Percentiles rank a stretch among this genome's conserved stretches.
phyloP scores from a whole-genome alignment of 2,888 invertebrate species.

The Spatulosminthurus flaviceps region DNA sequence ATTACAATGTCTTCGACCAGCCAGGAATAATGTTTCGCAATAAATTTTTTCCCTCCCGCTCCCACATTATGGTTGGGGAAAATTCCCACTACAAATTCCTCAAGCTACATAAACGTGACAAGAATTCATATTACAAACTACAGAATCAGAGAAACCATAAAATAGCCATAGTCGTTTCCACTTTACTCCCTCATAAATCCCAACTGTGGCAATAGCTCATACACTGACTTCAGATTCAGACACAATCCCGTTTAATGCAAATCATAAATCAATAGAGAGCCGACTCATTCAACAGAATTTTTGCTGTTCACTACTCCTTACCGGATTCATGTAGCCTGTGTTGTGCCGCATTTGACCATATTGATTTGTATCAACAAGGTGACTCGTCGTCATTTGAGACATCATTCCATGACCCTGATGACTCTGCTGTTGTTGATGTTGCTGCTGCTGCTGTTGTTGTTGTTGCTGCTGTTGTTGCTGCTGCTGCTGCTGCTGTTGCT shows the following conservation, averaged over 20 bases:
- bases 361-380: slow-evolving; percentile 58
- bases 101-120: slow-evolving; percentile 26
- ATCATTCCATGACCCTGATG: slow-evolving; percentile 55
- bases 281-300: slow-evolving; percentile 35
- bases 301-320: slow-evolving; percentile 39
- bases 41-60: slow-evolving; percentile 20
- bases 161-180: slow-evolving; percentile 21
- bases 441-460: slow-evolving; percentile 57
- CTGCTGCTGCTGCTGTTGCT: slow-evolving; percentile 64
- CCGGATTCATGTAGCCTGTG: slow-evolving; percentile 56
- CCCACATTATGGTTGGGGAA: slow-evolving; percentile 6
- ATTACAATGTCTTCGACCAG: slow-evolving; percentile 16
- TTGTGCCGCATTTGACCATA: slow-evolving; percentile 61
- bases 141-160: slow-evolving; percentile 20
- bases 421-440: slow-evolving; percentile 52
- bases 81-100: slow-evolving; percentile 13
- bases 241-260: slow-evolving; percentile 30
- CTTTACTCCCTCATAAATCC: slow-evolving; percentile 38
- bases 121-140: slow-evolving; percentile 33
- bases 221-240: slow-evolving; percentile 26
- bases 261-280: slow-evolving; percentile 33
- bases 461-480: slow-evolving; percentile 63
- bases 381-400: slow-evolving; percentile 57
- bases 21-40: neutral
- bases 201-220: slow-evolving; percentile 27